Evolutionary conservation across 1,140 invertebrate genomes (phyloP).

Genomic region (Platyscapa corneri): DNA sequence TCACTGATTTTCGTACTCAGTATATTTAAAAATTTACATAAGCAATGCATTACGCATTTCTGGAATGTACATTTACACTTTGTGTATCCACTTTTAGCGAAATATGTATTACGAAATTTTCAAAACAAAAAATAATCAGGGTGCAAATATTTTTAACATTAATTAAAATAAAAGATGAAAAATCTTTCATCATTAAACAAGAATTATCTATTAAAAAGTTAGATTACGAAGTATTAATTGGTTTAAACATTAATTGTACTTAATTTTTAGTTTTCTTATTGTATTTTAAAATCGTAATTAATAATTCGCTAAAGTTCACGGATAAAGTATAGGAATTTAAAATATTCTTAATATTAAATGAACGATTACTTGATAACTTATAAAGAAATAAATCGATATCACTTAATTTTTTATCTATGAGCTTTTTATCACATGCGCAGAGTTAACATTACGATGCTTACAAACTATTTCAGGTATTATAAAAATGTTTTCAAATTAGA

Average conservation of each 20-base stretch:
- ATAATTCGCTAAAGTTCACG: constrained; percentile 27
- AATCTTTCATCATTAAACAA: constrained; percentile 5
- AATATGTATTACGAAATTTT: constrained; percentile 43
- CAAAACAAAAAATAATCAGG: constrained; percentile 36
- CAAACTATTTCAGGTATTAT: constrained; percentile 31
- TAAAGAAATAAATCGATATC: constrained; percentile 26
- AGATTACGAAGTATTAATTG: constrained; percentile 4
- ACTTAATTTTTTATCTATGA: constrained; percentile 43
- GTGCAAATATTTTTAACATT: constrained; percentile 35
- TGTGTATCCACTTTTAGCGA: constrained; percentile 30
- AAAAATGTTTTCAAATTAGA: constrained; percentile 34
- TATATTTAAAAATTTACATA: constrained; percentile 44
- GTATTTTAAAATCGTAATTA: constrained; percentile 17
- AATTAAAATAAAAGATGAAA: constrained; percentile 32
- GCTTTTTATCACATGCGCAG: constrained; percentile 45
- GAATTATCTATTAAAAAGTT: constrained; percentile 11
- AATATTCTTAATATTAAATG: constrained; percentile 29
- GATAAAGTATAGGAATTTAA: constrained; percentile 1
- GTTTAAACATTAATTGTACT: constrained; percentile 23
- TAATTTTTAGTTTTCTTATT: constrained; percentile 36
- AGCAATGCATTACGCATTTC: constrained; percentile 36
- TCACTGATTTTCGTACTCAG: constrained; percentile 36
- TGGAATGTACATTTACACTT: constrained; percentile 28
- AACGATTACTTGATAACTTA: constrained; percentile 24
- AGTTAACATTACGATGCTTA: constrained; percentile 41